A percentile compares a stretch with the other conserved stretches of the same genome.
Evolutionary conservation across 1,140 invertebrate genomes (phyloP).

Genomic region (Ceratitis capitata): DNA sequence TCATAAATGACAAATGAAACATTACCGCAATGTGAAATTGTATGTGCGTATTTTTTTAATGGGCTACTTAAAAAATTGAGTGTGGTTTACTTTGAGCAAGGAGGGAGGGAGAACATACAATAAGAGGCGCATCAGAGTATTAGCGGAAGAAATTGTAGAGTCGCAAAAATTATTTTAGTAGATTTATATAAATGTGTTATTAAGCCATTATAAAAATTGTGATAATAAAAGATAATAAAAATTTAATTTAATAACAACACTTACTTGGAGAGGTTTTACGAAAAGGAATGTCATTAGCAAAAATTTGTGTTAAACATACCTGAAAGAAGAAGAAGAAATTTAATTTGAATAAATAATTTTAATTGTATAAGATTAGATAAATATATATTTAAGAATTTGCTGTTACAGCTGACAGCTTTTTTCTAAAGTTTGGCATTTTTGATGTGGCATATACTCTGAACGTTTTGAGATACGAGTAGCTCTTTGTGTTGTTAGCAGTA

Average conservation of each 20-base stretch:
- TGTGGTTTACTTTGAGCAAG: background rate
- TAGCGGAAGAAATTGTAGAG: background rate
- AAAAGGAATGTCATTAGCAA: background rate
- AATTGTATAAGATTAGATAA: too few species aligned
- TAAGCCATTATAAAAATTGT: background rate
- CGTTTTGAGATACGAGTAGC: too few species aligned
- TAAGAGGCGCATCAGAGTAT: too few species aligned
- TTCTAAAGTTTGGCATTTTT: too few species aligned
- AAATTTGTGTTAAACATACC: background rate
- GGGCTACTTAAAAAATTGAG: slow-evolving; percentile 38
- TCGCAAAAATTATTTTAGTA: background rate
- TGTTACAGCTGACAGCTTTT: too few species aligned
- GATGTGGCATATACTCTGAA: too few species aligned
- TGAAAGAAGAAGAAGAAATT: background rate
- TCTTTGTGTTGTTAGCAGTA: too few species aligned
- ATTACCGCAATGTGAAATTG: background rate
- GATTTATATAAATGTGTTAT: background rate
- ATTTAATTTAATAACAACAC: background rate
- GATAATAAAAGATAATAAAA: background rate
- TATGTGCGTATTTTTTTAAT: slow-evolving; percentile 24
- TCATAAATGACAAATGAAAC: slow-evolving; percentile 35
- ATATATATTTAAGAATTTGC: too few species aligned
- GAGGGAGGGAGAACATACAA: too few species aligned
- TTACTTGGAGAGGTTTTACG: background rate
- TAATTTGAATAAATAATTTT: background rate